Conservation (phyloP, 1,140 invertebrate species). For the Bombus balteatus region DNA sequence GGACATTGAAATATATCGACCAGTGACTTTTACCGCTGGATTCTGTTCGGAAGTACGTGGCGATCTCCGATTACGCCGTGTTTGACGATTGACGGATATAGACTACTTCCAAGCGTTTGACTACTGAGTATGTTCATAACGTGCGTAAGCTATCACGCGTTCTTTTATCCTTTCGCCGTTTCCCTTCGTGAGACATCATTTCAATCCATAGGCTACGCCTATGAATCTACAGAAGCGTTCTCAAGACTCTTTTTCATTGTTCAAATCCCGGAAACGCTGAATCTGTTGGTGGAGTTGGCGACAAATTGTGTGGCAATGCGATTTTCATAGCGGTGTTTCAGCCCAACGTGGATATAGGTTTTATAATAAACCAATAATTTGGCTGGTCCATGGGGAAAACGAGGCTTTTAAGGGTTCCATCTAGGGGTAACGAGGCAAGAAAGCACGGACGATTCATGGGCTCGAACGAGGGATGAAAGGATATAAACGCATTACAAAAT, state of each 20-base stretch:
- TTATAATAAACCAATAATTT: conserved; percentile 73
- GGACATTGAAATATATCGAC: conserved; percentile 47
- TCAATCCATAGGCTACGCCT: too few relatives aligned
- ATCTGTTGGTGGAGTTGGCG: neutral
- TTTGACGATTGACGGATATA: neutral
- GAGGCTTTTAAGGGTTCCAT: conserved; percentile 50
- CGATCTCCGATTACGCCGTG: neutral
- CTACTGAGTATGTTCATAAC: neutral
- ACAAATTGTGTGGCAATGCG: conserved; percentile 12
- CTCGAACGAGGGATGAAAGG: conserved; percentile 47
- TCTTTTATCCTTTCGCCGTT: neutral
- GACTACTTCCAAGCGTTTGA: neutral
- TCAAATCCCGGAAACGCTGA: neutral
- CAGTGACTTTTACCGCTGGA: conserved; percentile 23
- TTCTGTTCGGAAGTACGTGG: conserved; percentile 15
- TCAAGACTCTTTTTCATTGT: neutral
- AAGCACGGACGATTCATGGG: conserved; percentile 39
- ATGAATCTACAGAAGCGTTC: neutral
- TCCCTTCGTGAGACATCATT: neutral
- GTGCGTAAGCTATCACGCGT: neutral
- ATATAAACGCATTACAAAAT: conserved; percentile 64
- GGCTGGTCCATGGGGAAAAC: conserved; percentile 50
- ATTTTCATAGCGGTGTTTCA: conserved; percentile 13
- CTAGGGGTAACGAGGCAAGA: conserved; percentile 6
- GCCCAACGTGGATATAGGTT: conserved; percentile 59